A percentile compares a stretch with the other conserved stretches of the same genome.
phyloP scores from a whole-genome alignment of 2,113 vertebrate species.

The Neogale vison region DNA sequence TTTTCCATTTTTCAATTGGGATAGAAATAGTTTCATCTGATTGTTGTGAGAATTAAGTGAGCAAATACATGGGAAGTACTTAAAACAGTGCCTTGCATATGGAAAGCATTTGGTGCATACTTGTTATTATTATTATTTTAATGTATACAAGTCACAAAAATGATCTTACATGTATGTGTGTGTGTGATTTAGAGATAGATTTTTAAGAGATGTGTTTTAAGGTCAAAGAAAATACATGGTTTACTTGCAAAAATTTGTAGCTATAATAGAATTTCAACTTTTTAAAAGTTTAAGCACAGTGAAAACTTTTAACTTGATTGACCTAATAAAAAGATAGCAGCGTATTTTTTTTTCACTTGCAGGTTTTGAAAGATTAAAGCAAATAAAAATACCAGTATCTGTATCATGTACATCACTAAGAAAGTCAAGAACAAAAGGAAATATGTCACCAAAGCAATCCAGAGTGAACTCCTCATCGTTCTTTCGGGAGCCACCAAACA shows the following conservation, averaged over 20 bases:
- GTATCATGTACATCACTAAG: not conserved
- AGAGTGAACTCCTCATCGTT: not conserved
- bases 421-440: constrained; percentile 52
- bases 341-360: constrained; percentile 9
- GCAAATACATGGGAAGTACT: not conserved
- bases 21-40: not conserved
- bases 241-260: not conserved
- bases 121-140: not conserved
- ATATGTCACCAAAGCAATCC: not conserved
- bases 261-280: not conserved
- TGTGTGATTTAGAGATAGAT: not conserved
- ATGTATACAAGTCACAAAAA: not conserved
- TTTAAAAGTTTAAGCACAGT: constrained; percentile 54
- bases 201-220: not conserved
- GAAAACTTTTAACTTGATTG: constrained; percentile 57
- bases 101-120: not conserved
- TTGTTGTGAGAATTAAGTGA: not conserved
- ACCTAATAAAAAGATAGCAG: constrained; percentile 63
- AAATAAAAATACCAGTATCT: constrained; percentile 41
- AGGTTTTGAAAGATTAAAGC: constrained; percentile 48
- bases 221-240: not conserved
- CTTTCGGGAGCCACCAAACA: constrained; percentile 46
- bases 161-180: not conserved
- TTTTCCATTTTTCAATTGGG: not conserved
- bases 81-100: not conserved